Percentiles rank a stretch among this genome's conserved stretches.
Conservation (phyloP, 2,888 invertebrate genomes). For the Gortyna flavago region DNA sequence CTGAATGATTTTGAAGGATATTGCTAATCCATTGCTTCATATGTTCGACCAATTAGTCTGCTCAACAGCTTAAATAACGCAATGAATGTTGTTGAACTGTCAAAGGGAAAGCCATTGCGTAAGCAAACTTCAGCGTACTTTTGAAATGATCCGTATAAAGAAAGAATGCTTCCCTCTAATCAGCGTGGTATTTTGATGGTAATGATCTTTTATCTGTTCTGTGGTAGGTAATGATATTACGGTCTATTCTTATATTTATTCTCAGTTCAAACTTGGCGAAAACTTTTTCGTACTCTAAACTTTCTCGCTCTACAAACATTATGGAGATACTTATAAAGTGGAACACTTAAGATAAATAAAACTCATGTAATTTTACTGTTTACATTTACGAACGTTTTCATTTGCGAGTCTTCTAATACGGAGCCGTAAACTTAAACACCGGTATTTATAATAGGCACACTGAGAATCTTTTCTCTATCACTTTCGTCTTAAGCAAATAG, state of each 20-base stretch:
- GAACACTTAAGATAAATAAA: conserved; percentile 69
- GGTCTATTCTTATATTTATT: background rate
- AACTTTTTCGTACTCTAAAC: conserved; percentile 24
- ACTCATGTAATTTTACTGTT: conserved; percentile 77
- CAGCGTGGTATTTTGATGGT: background rate
- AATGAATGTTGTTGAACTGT: too few species aligned
- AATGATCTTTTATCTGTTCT: too few species aligned
- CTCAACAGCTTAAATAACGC: too few species aligned
- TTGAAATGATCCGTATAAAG: background rate
- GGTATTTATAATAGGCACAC: conserved; percentile 70
- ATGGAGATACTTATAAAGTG: conserved; percentile 39
- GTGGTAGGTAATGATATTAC: background rate
- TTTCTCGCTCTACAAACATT: conserved; percentile 22
- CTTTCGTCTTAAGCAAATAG: conserved; percentile 19
- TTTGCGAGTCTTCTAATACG: conserved; percentile 72
- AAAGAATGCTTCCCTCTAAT: background rate
- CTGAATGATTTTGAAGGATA: too few species aligned
- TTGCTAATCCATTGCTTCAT: too few species aligned
- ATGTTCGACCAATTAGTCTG: too few species aligned
- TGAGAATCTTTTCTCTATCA: conserved; percentile 46
- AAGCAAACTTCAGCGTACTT: background rate
- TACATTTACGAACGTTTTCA: conserved; percentile 81
- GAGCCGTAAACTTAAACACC: conserved; percentile 76
- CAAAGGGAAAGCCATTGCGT: too few species aligned
- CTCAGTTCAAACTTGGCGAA: background rate